Evolutionary conservation across 2,888 invertebrate genomes (phyloP).

Genomic region (Noctua fimbriata): DNA sequence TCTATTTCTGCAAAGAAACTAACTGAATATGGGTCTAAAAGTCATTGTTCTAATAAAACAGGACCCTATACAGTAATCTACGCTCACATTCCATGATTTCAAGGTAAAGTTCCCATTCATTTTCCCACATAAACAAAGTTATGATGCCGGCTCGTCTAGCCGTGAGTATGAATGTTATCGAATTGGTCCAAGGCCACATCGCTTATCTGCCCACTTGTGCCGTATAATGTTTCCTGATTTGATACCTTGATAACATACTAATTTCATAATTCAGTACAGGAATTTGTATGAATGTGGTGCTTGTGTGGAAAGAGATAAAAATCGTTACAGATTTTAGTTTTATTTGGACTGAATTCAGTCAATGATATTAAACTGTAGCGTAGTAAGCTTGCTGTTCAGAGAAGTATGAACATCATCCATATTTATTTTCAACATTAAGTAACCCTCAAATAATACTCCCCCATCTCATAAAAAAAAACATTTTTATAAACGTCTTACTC

Average conservation of each 20-base stretch:
- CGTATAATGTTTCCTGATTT: constrained; percentile 56
- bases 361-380: background rate
- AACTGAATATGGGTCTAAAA: background rate
- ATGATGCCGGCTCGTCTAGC: constrained; percentile 60
- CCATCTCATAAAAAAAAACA: background rate
- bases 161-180: constrained; percentile 73
- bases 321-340: background rate
- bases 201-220: constrained; percentile 66
- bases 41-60: constrained; percentile 50
- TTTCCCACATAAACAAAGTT: constrained; percentile 66
- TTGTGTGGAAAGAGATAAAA: constrained; percentile 1
- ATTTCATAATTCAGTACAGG: constrained; percentile 33
- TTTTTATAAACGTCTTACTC: background rate
- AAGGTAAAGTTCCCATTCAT: constrained; percentile 57
- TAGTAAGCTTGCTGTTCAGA: background rate
- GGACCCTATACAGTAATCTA: constrained; percentile 33
- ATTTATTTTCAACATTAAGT: background rate
- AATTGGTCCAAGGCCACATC: constrained; percentile 72
- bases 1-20: background rate
- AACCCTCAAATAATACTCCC: background rate
- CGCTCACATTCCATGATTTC: constrained; percentile 44
- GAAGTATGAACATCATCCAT: background rate
- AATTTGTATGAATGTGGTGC: constrained; percentile 20
- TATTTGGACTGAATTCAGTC: background rate
- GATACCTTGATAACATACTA: constrained; percentile 52